phyloP scores from a whole-genome alignment of 2,888 invertebrate species.

The Folsomia candida region DNA sequence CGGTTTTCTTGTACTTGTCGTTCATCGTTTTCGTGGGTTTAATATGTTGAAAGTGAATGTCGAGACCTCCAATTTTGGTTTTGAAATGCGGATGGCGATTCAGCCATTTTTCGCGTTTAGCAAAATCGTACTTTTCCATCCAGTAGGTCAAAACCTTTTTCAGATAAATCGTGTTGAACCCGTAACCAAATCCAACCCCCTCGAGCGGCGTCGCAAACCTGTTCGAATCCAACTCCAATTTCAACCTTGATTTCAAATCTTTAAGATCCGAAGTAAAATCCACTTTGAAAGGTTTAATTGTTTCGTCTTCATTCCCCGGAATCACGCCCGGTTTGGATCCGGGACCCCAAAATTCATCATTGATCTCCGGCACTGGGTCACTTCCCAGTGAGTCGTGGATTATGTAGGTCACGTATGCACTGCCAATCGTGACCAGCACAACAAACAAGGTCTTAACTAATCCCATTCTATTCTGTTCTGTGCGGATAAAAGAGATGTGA shows the following conservation, averaged over 20 bases:
- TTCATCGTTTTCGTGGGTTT: conserved; percentile 53
- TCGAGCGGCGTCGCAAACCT: conserved; percentile 53
- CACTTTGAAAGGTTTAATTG: conserved; percentile 63
- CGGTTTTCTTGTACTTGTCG: conserved; percentile 22
- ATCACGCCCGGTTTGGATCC: conserved; percentile 52
- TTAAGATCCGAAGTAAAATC: conserved; percentile 58
- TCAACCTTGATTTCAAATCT: conserved; percentile 61
- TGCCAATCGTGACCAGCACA: neutral
- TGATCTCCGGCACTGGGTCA: conserved; percentile 13
- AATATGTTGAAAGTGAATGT: conserved; percentile 73
- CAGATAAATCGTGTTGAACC: conserved; percentile 71
- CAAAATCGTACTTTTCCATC: conserved; percentile 73
- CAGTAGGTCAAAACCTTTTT: conserved; percentile 68
- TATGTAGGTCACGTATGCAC: neutral
- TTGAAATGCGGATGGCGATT: conserved; percentile 72
- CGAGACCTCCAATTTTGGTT: conserved; percentile 72
- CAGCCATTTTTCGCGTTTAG: conserved; percentile 65
- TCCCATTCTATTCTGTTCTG: neutral
- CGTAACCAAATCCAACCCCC: conserved; percentile 71
- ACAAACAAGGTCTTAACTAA: neutral
- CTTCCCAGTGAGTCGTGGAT: neutral
- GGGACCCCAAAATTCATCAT: conserved; percentile 44
- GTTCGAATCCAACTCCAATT: conserved; percentile 57
- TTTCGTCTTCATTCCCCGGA: conserved; percentile 55
- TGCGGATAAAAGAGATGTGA: no score